phyloP scores from a whole-genome alignment of 2,113 vertebrate genomes.

The Lonchura striata region DNA sequence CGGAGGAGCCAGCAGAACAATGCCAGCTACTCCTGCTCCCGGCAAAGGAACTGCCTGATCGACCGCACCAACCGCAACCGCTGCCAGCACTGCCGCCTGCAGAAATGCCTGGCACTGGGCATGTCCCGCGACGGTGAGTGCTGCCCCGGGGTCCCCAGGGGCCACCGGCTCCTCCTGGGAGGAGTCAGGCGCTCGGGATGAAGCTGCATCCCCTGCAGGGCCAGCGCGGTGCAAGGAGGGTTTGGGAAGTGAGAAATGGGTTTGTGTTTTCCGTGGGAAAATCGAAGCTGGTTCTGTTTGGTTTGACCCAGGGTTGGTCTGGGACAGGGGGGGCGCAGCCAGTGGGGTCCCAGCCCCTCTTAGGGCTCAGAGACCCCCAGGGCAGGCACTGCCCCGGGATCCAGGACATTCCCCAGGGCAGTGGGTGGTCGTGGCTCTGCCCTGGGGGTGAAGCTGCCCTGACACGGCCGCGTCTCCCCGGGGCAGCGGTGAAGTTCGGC shows the following conservation, averaged over 20 bases:
- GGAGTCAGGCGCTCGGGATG: fast-evolving
- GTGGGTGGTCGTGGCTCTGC: fast-evolving
- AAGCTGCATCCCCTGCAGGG: background rate
- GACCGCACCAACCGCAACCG: conserved; percentile 93
- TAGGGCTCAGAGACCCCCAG: background rate
- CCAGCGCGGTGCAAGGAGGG: background rate
- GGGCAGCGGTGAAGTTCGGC: conserved; percentile 90
- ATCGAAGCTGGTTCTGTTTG: background rate
- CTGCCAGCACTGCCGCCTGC: conserved; percentile 91
- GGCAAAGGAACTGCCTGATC: conserved; percentile 89
- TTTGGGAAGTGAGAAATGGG: background rate
- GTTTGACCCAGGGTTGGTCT: fast-evolving
- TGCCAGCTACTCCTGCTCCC: conserved; percentile 90
- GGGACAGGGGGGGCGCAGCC: fast-evolving
- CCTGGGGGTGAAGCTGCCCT: background rate
- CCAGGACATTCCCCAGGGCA: background rate
- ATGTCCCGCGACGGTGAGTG: conserved; percentile 91
- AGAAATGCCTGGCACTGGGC: conserved; percentile 89
- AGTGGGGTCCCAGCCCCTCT: fast-evolving
- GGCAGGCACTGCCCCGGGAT: fast-evolving
- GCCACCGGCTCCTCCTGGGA: fast-evolving
- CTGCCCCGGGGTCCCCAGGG: background rate
- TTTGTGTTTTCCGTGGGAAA: background rate
- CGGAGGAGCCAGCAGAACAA: conserved; percentile 92
- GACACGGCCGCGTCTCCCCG: fast-evolving